These are phyloP conservation scores for Delichon dasypus DNA, from an alignment of 2,797 vertebrate genomes.

Conservation along the genomic window DNA sequence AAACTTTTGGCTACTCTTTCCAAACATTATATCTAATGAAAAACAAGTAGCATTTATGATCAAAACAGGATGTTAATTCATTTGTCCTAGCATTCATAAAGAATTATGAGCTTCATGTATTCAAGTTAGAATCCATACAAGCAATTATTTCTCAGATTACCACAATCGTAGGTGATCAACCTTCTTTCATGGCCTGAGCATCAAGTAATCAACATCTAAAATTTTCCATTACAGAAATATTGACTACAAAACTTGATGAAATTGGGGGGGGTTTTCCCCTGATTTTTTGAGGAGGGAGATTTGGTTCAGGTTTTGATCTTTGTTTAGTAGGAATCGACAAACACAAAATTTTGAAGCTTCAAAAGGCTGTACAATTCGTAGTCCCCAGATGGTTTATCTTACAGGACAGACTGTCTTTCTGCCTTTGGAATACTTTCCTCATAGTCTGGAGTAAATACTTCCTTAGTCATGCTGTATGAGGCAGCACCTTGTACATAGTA, in stretches of 20 bases:
- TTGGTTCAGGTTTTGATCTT: not conserved
- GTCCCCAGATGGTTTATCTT: not conserved
- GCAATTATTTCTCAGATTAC: not conserved
- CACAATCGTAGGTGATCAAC: not conserved
- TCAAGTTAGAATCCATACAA: not conserved
- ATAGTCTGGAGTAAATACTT: not conserved
- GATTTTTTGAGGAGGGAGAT: rapidly evolving
- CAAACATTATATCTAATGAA: not conserved
- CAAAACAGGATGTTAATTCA: not conserved
- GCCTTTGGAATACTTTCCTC: not conserved
- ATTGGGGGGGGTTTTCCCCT: rapidly evolving
- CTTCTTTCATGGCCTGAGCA: not conserved
- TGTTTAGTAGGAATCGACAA: not conserved
- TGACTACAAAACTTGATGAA: not conserved
- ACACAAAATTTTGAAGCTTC: not conserved
- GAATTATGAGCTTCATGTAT: not conserved
- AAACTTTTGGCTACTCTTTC: not conserved
- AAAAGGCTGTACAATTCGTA: not conserved
- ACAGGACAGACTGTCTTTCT: not conserved
- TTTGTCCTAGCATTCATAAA: not conserved
- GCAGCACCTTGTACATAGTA: not conserved
- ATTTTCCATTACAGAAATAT: not conserved
- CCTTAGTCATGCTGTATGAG: not conserved
- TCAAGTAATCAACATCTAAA: not conserved
- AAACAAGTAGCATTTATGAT: not conserved